phyloP scores from a whole-genome alignment of 2,888 invertebrate genomes.

The Drosophila peninsularis region DNA sequence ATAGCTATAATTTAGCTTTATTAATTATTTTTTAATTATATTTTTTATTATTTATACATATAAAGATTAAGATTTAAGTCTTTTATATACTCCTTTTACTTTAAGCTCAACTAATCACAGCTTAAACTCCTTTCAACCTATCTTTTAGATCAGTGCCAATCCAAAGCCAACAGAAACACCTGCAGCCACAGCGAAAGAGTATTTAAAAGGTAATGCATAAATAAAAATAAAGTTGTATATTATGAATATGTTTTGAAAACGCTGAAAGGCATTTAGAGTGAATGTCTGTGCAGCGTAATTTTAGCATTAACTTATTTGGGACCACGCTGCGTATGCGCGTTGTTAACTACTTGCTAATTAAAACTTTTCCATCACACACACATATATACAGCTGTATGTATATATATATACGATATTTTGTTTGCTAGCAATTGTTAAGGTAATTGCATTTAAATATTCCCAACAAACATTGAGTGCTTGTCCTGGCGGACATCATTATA shows the following conservation, averaged over 20 bases:
- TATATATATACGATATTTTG: not conserved
- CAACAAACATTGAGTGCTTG: constrained; percentile 18
- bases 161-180: not conserved
- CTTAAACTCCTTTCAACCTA: not conserved
- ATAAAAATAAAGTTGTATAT: constrained; percentile 5
- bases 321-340: constrained; percentile 49
- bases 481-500: constrained; percentile 70
- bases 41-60: not conserved
- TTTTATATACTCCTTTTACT: not conserved
- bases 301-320: constrained; percentile 27
- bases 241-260: constrained; percentile 35
- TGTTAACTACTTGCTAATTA: constrained; percentile 66
- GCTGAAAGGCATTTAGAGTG: constrained; percentile 18
- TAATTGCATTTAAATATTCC: constrained; percentile 62
- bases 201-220: constrained; percentile 5
- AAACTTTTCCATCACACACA: constrained; percentile 45
- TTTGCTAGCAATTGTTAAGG: constrained; percentile 47
- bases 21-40: too few relatives aligned
- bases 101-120: not conserved
- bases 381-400: too few relatives aligned
- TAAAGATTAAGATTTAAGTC: not conserved
- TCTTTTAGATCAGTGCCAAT: too few relatives aligned
- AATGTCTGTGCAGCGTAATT: constrained; percentile 9
- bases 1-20: too few relatives aligned
- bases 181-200: not conserved